Base-by-base conservation (phyloP, 2,888 invertebrate genomes). In the Parnassius mnemosyne region DNA sequence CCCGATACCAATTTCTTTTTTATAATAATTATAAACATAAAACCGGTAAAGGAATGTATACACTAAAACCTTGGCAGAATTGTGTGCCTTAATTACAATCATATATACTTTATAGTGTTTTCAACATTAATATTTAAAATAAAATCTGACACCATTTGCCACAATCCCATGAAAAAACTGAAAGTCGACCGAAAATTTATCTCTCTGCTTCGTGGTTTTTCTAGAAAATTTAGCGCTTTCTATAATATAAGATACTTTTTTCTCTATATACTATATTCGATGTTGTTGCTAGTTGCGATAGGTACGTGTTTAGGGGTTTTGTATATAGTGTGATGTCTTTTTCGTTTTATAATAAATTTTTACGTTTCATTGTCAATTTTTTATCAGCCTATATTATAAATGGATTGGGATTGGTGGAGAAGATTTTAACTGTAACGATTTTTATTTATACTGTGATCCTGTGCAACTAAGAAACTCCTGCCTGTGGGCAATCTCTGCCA, bases 221-320 rank as follows among this genome's bases (percentile, higher is more conserved):
- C 20, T 25, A 16, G 12, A 13, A 10, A 42, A 11, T n/a, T 7
- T 53, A 50, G 47, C 53, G 53, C 54, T 58, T 58, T 58, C 13
- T 51, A 49, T 44, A 49, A 5, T 49, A 12, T 56, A 62, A 46
- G 44, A 50, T 42, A 54, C 34, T 52, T 59, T 20, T 56, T 53
- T 57, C 52, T 61, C 49, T 58, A 57, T 63, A 63, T 43, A 49
- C 13, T 58, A 59, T 59, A 63, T 59, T 63, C 51, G 58, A 63
- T 63, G 63, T 63, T 63, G 62, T 63, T 55, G 63, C 55, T 55
- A 59, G 63, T 52, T 58, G 13, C 12, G 12, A 49, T 49, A 49
- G 13, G n/a, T 55, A 59, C 55, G 42, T 20, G 20, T 49, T 53
- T 55, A 51, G 59, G n/a, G 16, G 9, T 47, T 59, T 54, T 63